Evolutionary conservation across 2,113 vertebrate genomes (phyloP).

Genomic region (Lophochroa leadbeateri): DNA sequence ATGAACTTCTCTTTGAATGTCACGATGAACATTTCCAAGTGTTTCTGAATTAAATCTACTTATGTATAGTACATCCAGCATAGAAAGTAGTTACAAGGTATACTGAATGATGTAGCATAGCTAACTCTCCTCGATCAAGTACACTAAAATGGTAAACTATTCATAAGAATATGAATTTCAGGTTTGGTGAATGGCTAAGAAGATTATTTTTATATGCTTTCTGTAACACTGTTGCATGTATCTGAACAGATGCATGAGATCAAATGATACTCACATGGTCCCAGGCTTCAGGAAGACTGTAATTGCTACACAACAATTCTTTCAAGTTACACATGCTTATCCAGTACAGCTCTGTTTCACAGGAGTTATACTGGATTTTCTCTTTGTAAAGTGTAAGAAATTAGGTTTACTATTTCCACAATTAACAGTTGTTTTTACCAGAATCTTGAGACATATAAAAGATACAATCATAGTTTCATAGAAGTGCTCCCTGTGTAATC

Average conservation of each 20-base stretch:
- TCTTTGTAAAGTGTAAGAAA: not conserved
- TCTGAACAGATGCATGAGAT: not conserved
- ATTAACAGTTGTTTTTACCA: not conserved
- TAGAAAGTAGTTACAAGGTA: not conserved
- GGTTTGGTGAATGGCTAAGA: not conserved
- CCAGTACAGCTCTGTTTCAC: not conserved
- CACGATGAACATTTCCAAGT: not conserved
- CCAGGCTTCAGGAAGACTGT: not conserved
- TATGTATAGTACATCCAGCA: not conserved
- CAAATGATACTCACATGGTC: not conserved
- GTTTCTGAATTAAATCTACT: not conserved
- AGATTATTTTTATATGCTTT: not conserved
- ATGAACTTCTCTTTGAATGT: not conserved
- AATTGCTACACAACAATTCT: not conserved
- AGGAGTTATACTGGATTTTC: not conserved
- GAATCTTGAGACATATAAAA: not conserved
- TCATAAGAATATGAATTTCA: not conserved
- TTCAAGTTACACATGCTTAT: not conserved
- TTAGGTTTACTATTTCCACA: not conserved
- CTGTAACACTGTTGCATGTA: not conserved
- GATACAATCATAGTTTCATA: not conserved
- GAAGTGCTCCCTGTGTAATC: not conserved
- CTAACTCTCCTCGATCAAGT: not conserved
- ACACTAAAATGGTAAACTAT: not conserved
- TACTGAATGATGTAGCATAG: not conserved